Evolutionary conservation across 2,888 invertebrate genomes (phyloP).

Genomic region (Dicycla oo): DNA sequence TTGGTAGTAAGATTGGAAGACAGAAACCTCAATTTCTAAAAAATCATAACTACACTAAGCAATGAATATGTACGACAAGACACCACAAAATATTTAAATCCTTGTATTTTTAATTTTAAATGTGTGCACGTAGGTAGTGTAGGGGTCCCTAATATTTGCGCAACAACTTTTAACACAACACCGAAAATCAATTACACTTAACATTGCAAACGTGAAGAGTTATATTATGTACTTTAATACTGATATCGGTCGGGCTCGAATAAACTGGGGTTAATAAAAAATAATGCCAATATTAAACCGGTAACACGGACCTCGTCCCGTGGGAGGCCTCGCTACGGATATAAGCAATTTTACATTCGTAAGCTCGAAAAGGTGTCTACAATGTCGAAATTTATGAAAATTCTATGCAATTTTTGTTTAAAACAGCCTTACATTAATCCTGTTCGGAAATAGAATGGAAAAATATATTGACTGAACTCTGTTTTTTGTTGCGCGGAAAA

Average conservation of each 20-base stretch:
- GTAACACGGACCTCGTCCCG: constrained; percentile 70
- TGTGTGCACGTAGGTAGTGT: no score
- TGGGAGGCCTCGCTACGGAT: constrained; percentile 68
- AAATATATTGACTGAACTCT: constrained; percentile 55
- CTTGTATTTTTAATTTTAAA: no score
- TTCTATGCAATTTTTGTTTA: constrained; percentile 58
- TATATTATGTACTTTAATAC: constrained; percentile 64
- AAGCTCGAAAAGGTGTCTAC: constrained; percentile 54
- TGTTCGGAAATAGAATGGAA: constrained; percentile 54
- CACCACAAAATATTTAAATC: background rate
- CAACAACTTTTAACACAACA: constrained; percentile 12
- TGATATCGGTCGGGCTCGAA: constrained; percentile 69
- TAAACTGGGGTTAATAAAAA: constrained; percentile 79
- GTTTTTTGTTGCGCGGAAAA: constrained; percentile 47
- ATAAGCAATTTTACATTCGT: constrained; percentile 71
- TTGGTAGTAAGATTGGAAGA: constrained; percentile 11
- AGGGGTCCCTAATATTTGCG: background rate
- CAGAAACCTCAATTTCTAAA: background rate
- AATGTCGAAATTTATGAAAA: constrained; percentile 60
- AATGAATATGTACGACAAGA: background rate
- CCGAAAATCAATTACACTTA: constrained; percentile 60
- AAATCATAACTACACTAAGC: constrained; percentile 1
- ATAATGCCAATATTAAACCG: constrained; percentile 79
- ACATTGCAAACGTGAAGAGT: constrained; percentile 60
- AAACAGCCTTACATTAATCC: constrained; percentile 53